Base-by-base conservation (phyloP, 2,113 vertebrate genomes). In the Epinephelus fuscoguttatus region DNA sequence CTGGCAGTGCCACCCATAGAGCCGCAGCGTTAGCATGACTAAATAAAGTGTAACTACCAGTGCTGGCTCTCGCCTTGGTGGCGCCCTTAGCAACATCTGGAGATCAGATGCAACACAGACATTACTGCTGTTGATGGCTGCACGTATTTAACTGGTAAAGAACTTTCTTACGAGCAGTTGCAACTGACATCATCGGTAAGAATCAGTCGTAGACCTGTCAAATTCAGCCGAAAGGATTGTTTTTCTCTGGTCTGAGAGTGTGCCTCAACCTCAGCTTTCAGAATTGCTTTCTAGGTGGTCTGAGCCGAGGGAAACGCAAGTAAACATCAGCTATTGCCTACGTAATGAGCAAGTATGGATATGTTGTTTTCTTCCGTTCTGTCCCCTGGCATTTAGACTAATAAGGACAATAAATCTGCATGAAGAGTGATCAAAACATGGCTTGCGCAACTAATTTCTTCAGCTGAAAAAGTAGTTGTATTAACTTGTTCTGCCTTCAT, bases 361-460 rank as follows among this genome's bases (percentile, higher is more conserved):
- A 14, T 25, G 47, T 30, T 79, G 47, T 70, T 80, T 70, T 80
- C 68, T 68, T 67, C 8, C 59, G 68, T 25, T 57, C 13, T 79
- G 19, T 55, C n/a, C 0, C 17, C 18, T 1, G 15, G 4, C 37
- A 47, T 69, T 70, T 61, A 14, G 37, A 40, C 15, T 17, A n/a
- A n/a, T 64, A 15, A 12, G 10, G 40, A 25, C 40, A 75, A 30
- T 81, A 73, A 78, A 84, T 85, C 59, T 56, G n/a, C 37, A 53
- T n/a, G 15, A 69, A 9, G 52, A 33, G 40, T 10, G 21, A 81
- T 70, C 50, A 84, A 88, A 86, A 86, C 80, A 71, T 19, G 50
- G 9, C 70, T 88, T 81, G 63, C 27, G 40, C 71, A 83, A 76
- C 30, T 73, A 15, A 19, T 70, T 63, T 53, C 13, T 63, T 8